Percentiles rank a stretch among this genome's conserved stretches.
Evolutionary conservation across 2,113 vertebrate species (phyloP).

Genomic region (Dicerorhinus sumatrensis): DNA sequence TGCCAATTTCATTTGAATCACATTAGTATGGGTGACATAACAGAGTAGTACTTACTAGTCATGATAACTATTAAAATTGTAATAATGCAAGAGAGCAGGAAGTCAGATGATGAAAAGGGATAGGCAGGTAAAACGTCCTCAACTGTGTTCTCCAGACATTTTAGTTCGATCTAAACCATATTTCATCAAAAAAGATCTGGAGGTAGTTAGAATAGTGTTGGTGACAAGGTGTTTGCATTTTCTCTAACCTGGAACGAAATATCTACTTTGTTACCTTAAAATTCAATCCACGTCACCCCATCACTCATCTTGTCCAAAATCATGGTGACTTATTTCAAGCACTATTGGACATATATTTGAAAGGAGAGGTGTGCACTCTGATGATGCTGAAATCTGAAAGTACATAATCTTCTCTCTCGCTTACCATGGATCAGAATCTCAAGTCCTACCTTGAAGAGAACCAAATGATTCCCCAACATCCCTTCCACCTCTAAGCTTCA

Average conservation of each 20-base stretch:
- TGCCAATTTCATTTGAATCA: constrained; percentile 9
- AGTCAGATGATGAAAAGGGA: background rate
- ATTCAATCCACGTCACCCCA: background rate
- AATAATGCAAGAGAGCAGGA: background rate
- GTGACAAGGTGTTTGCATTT: background rate
- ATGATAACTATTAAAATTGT: background rate
- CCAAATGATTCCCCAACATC: background rate
- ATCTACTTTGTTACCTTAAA: constrained; percentile 27
- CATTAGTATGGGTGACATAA: background rate
- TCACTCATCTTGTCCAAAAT: background rate
- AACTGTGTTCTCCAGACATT: background rate
- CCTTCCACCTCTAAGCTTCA: background rate
- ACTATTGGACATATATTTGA: background rate
- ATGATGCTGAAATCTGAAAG: background rate
- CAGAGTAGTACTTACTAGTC: background rate
- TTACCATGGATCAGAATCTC: background rate
- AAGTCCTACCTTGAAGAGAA: background rate
- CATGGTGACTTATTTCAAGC: background rate
- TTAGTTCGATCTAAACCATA: background rate
- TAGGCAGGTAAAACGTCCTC: background rate
- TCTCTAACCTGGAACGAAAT: background rate
- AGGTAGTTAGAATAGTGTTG: background rate
- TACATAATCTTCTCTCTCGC: background rate
- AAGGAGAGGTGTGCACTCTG: background rate
- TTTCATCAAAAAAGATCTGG: background rate